Percentiles rank a stretch among this genome's conserved stretches.
These are phyloP conservation scores for Bungarus multicinctus DNA, from an alignment of 2,113 vertebrate genomes.

Conservation along the genomic window DNA sequence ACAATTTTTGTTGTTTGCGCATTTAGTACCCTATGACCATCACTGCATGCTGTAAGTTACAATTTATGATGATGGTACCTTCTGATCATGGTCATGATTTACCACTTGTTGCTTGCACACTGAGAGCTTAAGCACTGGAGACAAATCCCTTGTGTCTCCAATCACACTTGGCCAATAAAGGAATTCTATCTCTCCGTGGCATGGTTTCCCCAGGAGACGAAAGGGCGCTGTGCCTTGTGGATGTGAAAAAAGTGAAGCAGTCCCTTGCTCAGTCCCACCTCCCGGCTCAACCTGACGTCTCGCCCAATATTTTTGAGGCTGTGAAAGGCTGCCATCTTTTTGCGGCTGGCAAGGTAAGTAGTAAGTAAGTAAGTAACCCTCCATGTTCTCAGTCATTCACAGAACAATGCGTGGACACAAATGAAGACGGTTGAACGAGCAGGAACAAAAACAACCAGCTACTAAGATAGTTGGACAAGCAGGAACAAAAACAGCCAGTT, in stretches of 20 bases:
- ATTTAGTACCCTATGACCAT: too few relatives aligned
- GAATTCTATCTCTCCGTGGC: not conserved
- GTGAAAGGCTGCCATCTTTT: slow-evolving; percentile 98
- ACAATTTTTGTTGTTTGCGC: too few relatives aligned
- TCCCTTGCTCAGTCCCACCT: slow-evolving; percentile 95
- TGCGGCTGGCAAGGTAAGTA: slow-evolving; percentile 87
- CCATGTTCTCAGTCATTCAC: not conserved
- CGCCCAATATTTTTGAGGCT: slow-evolving; percentile 90
- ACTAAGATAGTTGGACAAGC: too few relatives aligned
- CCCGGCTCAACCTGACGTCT: slow-evolving; percentile 89
- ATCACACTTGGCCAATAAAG: not conserved
- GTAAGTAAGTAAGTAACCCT: not conserved
- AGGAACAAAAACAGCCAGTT: too few relatives aligned
- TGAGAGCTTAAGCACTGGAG: not conserved
- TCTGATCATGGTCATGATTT: not conserved
- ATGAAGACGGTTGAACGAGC: too few relatives aligned
- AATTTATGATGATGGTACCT: not conserved
- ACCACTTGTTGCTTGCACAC: not conserved
- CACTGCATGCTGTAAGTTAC: too few relatives aligned
- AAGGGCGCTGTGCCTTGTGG: slow-evolving; percentile 89
- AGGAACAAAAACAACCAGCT: too few relatives aligned
- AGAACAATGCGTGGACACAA: too few relatives aligned
- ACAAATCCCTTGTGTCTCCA: not conserved
- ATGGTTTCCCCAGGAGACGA: slow-evolving; percentile 82
- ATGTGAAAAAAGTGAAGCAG: slow-evolving; percentile 96